These are phyloP conservation scores for Panulirus ornatus DNA, from an alignment of 1,140 invertebrate species.

Conservation along the genomic window DNA sequence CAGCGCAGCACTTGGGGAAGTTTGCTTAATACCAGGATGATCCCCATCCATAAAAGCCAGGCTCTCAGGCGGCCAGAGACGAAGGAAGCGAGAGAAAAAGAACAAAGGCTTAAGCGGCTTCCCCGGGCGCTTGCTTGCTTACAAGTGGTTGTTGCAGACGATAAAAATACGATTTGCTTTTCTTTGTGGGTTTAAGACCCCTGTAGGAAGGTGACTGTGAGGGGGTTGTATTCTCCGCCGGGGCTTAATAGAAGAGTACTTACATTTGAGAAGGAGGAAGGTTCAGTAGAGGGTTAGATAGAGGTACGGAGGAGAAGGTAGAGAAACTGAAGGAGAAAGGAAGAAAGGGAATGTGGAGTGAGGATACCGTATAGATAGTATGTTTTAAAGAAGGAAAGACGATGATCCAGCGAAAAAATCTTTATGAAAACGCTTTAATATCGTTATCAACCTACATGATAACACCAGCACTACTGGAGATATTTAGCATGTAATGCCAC, in stretches of 20 bases:
- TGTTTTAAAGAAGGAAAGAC: too few relatives aligned
- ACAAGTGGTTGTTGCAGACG: not conserved
- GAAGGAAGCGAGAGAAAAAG: not conserved
- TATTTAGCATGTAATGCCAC: too few relatives aligned
- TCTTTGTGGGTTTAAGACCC: too few relatives aligned
- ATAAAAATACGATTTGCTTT: not conserved
- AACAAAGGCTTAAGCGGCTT: not conserved
- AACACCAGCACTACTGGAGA: too few relatives aligned
- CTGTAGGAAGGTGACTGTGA: not conserved
- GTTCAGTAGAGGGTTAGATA: not conserved
- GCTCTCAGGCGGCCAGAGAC: not conserved
- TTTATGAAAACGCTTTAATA: too few relatives aligned
- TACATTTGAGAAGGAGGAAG: too few relatives aligned
- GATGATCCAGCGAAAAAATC: too few relatives aligned
- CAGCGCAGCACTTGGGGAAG: conserved; percentile 5
- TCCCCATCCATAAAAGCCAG: not conserved
- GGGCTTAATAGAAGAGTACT: too few relatives aligned
- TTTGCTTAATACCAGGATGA: not conserved
- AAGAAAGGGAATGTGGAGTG: too few relatives aligned
- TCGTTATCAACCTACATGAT: too few relatives aligned
- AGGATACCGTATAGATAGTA: too few relatives aligned
- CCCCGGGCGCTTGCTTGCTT: conserved; percentile 5
- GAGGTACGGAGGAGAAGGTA: not conserved
- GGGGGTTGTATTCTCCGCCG: too few relatives aligned
- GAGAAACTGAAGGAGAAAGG: not conserved